These are phyloP conservation scores for Dolichomitus sp. DNA, from an alignment of 2,888 invertebrate species.

Conservation along the genomic window DNA sequence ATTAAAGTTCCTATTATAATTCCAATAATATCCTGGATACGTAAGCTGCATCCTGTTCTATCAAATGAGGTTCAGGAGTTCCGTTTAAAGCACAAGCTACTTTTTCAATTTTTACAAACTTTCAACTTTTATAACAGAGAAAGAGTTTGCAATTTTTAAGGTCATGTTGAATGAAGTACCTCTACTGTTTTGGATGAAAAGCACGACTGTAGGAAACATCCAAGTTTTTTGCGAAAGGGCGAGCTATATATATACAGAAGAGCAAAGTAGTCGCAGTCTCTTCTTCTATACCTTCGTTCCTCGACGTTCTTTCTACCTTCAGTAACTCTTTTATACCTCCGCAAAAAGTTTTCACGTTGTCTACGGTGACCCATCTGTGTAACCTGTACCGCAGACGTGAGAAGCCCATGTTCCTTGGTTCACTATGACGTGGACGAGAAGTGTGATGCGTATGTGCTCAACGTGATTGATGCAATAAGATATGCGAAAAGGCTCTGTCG, in stretches of 20 bases:
- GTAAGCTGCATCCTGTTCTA: constrained; percentile 5
- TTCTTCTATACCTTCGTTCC: background rate
- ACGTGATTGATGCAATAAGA: constrained; percentile 37
- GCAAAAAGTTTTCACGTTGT: constrained; percentile 32
- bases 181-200: background rate
- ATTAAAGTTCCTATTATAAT: constrained; percentile 33
- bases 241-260: background rate
- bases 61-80: background rate
- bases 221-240: constrained; percentile 15
- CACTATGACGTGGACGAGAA: constrained; percentile 24
- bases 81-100: constrained; percentile 6
- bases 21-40: constrained; percentile 18
- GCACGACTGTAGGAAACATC: constrained; percentile 9
- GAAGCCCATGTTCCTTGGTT: constrained; percentile 31
- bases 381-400: background rate
- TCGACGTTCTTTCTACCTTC: constrained; percentile 16
- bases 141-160: constrained; percentile 50
- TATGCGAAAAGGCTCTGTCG: constrained; percentile 24
- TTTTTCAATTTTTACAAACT: constrained; percentile 21
- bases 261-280: background rate
- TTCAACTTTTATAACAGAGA: background rate
- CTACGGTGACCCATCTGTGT: background rate
- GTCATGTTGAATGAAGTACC: background rate
- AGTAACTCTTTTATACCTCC: constrained; percentile 19
- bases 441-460: constrained; percentile 2